Evolutionary conservation across 2,888 invertebrate genomes (phyloP).

Genomic region (Argyresthia albistria): DNA sequence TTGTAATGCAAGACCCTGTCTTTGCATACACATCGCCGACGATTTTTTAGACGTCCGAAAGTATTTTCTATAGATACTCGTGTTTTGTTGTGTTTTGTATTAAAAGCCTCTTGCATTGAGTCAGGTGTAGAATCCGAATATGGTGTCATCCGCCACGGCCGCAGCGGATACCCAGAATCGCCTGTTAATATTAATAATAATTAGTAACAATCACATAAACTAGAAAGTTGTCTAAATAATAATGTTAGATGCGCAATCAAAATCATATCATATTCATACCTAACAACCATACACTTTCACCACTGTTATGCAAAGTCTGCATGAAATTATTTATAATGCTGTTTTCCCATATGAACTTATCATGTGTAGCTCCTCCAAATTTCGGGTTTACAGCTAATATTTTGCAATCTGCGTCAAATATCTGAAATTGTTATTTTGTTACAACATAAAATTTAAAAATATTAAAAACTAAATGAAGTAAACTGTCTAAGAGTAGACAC

Average conservation of each 20-base stretch:
- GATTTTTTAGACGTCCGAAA: slow-evolving; percentile 11
- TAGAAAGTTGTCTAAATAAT: too few relatives aligned
- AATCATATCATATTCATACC: background rate
- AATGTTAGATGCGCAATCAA: too few relatives aligned
- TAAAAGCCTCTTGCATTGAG: slow-evolving; percentile 14
- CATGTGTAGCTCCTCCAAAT: slow-evolving; percentile 9
- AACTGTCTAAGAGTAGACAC: background rate
- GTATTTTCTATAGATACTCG: slow-evolving; percentile 17
- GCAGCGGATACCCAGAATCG: slow-evolving; percentile 18
- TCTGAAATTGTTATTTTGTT: slow-evolving; percentile 5
- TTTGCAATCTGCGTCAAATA: slow-evolving; percentile 7
- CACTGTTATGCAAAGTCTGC: background rate
- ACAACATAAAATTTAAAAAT: background rate
- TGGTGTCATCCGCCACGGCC: slow-evolving; percentile 22
- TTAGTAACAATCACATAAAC: too few relatives aligned
- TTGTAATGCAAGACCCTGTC: slow-evolving; percentile 3
- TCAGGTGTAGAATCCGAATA: slow-evolving; percentile 10
- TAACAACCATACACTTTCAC: background rate
- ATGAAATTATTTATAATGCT: slow-evolving; percentile 5
- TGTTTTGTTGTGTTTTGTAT: slow-evolving; percentile 9
- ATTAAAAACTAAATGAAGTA: background rate
- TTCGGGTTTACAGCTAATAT: slow-evolving; percentile 8
- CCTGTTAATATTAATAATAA: slow-evolving; percentile 5
- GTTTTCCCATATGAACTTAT: slow-evolving; percentile 7
- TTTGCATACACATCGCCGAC: slow-evolving; percentile 15